Evolutionary conservation across 2,888 invertebrate species (phyloP).

Genomic region (Bibio marci): DNA sequence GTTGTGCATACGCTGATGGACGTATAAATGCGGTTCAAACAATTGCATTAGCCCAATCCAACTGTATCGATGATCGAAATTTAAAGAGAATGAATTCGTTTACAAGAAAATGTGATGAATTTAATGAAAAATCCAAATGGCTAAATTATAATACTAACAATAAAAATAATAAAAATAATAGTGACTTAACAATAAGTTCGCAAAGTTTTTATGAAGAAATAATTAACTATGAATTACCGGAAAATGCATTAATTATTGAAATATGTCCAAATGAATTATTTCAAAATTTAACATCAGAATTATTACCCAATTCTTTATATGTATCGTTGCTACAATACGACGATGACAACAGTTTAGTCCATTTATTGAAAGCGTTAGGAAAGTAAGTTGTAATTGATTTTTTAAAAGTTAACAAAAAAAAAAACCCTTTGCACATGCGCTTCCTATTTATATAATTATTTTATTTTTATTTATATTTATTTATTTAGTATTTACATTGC

Average conservation of each 20-base stretch:
- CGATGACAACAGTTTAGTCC: slow-evolving; percentile 30
- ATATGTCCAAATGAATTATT: slow-evolving; percentile 52
- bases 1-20: slow-evolving; percentile 89
- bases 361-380: slow-evolving; percentile 29
- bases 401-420: too few species aligned
- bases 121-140: too few species aligned
- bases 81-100: slow-evolving; percentile 52
- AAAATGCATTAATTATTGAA: slow-evolving; percentile 47
- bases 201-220: slow-evolving; percentile 43
- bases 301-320: slow-evolving; percentile 35
- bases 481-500: slow-evolving; percentile 50
- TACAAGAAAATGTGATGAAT: too few species aligned
- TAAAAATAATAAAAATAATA: too few species aligned
- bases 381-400: slow-evolving; percentile 28
- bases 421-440: too few species aligned
- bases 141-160: too few species aligned
- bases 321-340: slow-evolving; percentile 41
- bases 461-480: too few species aligned
- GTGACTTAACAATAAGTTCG: slow-evolving; percentile 40
- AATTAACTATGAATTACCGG: slow-evolving; percentile 33
- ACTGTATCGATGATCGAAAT: slow-evolving; percentile 56
- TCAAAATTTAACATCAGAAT: slow-evolving; percentile 45
- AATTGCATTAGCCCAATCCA: slow-evolving; percentile 65
- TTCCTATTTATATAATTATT: too few species aligned
- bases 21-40: slow-evolving; percentile 76